These are phyloP conservation scores for Heliangelus exortis DNA, from an alignment of 2,797 vertebrate species.

Conservation along the genomic window DNA sequence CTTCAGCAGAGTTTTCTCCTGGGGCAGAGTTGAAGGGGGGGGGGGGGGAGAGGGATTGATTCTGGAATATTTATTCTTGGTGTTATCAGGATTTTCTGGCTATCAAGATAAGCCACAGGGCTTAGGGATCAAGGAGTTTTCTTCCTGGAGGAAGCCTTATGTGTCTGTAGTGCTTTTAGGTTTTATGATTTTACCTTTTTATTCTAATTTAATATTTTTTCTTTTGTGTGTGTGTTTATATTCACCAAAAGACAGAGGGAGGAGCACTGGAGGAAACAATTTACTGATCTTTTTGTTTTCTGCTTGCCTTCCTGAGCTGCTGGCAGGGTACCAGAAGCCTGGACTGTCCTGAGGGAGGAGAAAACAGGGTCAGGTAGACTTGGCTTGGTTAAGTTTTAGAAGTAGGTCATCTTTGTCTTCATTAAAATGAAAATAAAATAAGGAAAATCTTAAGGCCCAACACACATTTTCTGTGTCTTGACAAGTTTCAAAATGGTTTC, in stretches of 20 bases:
- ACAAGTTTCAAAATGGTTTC: not conserved
- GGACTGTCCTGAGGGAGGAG: not conserved
- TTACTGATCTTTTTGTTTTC: not conserved
- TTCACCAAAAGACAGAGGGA: not conserved
- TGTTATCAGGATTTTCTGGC: slow-evolving; percentile 17
- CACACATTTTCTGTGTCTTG: not conserved
- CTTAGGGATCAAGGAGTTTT: not conserved
- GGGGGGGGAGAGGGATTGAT: not conserved
- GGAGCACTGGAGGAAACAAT: not conserved
- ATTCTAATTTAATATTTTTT: not conserved
- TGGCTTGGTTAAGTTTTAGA: not conserved
- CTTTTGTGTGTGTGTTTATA: not conserved
- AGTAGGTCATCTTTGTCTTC: not conserved
- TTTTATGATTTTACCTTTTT: not conserved
- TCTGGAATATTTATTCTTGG: not conserved
- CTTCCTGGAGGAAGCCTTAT: not conserved
- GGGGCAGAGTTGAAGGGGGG: not conserved
- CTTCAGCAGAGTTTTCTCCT: slow-evolving; percentile 1
- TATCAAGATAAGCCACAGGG: not conserved
- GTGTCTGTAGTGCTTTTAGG: not conserved
- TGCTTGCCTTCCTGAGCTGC: not conserved
- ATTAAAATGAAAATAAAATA: not conserved
- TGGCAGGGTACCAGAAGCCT: not conserved
- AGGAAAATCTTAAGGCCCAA: not conserved
- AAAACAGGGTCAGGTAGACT: not conserved